A percentile compares a stretch with the other conserved stretches of the same genome.
These are phyloP conservation scores for Wasmannia auropunctata DNA, from an alignment of 1,140 invertebrate species.

Conservation along the genomic window DNA sequence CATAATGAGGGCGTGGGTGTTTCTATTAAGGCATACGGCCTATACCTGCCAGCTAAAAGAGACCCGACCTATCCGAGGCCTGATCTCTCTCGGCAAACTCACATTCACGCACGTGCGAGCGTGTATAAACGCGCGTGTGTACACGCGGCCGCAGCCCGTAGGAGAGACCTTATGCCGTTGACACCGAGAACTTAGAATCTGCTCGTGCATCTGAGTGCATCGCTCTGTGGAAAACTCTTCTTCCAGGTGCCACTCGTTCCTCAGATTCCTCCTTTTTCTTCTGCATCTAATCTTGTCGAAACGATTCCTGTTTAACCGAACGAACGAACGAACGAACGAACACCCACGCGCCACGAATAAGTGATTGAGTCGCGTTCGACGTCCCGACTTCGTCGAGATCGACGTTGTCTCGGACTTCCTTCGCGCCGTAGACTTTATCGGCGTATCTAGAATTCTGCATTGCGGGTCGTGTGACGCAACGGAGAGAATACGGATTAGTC, in stretches of 20 bases:
- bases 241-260: slow-evolving; percentile 43
- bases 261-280: slow-evolving; percentile 21
- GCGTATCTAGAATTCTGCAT: slow-evolving; percentile 37
- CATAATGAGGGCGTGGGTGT: slow-evolving; percentile 76
- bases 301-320: slow-evolving; percentile 23
- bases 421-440: slow-evolving; percentile 1
- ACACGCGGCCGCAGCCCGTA: background rate
- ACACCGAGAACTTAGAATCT: slow-evolving; percentile 41
- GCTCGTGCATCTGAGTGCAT: slow-evolving; percentile 31
- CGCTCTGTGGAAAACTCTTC: slow-evolving; percentile 1
- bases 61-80: slow-evolving; percentile 63
- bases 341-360: slow-evolving; percentile 26
- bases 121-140: background rate
- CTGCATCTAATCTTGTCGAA: slow-evolving; percentile 20
- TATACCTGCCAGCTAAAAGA: slow-evolving; percentile 33
- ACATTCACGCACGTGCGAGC: background rate
- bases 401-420: slow-evolving; percentile 9
- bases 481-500: slow-evolving; percentile 14
- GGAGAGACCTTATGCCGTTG: slow-evolving; percentile 21
- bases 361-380: slow-evolving; percentile 23
- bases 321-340: slow-evolving; percentile 11
- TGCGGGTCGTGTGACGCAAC: background rate
- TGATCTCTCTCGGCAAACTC: slow-evolving; percentile 42
- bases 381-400: slow-evolving; percentile 12
- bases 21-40: slow-evolving; percentile 72